Evolutionary conservation across 2,888 invertebrate species (phyloP), one percentile per base, ranked within the genome.

Genomic region (Tetranychus piercei): DNA sequence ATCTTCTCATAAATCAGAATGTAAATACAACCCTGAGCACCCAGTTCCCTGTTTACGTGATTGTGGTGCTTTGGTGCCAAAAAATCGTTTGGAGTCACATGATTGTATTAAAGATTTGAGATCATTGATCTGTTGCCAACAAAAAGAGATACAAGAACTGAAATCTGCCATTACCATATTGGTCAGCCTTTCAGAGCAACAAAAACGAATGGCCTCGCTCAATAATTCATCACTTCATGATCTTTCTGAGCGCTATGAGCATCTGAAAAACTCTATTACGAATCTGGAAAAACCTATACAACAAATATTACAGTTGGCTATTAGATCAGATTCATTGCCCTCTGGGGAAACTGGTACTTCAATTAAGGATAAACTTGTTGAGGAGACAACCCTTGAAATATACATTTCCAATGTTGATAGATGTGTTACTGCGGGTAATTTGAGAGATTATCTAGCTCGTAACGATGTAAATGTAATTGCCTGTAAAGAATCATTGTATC

Each of bases 61-160:
- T 69, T 73, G 73, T 45, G 73, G 73, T 66, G 73, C 73, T 9
- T n/a, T 67, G 20, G 69, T 73, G 5, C 73, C 73, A 34, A 73
- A 73, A 22, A 73, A 73, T 45, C 34, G 23, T 23, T 15, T 73
- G 20, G 66, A 66, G 8, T 18, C n/a, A 34, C 73, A 73, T 45
- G 73, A 73, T 69, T 73, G 73, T 67, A 45, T 73, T 9, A 23
- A 44, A 22, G 73, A 73, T 20, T 44, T 73, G 44, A 23, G 73
- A 11, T 15, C 20, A n/a, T 44, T 73, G 23, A 23, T 73, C n/a
- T 73, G 67, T 43, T 23, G 22, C 67, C 73, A 73, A 45, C 73
- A 73, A 44, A 73, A 73, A 34, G 67, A 73, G 43, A 73, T 73
- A n/a, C 22, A 67, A 23, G 67, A 73, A 43, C 43, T 73, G 8